Percentiles rank a stretch among this genome's conserved stretches.
These are phyloP conservation scores for Pandemis cinnamomeana DNA, from an alignment of 2,888 invertebrate species.

Conservation along the genomic window DNA sequence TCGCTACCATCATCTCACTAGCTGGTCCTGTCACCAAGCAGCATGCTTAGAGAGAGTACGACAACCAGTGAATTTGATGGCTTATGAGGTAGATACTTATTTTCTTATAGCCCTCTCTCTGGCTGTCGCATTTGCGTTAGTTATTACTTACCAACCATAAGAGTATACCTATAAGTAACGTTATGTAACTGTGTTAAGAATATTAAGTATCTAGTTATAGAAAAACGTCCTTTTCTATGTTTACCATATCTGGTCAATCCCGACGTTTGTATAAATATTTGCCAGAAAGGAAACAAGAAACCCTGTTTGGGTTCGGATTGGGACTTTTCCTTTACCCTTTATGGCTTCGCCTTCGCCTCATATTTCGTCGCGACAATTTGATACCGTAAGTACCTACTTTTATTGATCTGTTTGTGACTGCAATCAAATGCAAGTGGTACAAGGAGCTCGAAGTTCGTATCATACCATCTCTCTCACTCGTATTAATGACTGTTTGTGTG, in stretches of 20 bases:
- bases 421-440: conserved; percentile 18
- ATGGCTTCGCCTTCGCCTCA: conserved; percentile 37
- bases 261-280: conserved; percentile 39
- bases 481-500: too few species aligned
- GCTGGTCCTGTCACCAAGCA: too few species aligned
- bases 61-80: too few species aligned
- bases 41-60: too few species aligned
- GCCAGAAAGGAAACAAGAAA: conserved; percentile 27
- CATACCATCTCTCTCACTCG: neutral
- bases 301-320: conserved; percentile 36
- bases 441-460: neutral
- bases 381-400: conserved; percentile 29
- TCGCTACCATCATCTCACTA: too few species aligned
- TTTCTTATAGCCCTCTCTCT: too few species aligned
- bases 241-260: conserved; percentile 33
- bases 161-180: neutral
- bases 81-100: too few species aligned
- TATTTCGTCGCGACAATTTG: conserved; percentile 38
- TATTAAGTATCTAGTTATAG: neutral
- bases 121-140: too few species aligned
- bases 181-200: neutral
- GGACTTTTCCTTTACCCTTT: conserved; percentile 37
- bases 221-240: conserved; percentile 13
- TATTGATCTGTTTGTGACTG: conserved; percentile 32
- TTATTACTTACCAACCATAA: too few species aligned